phyloP scores from a whole-genome alignment of 2,797 vertebrate species.

The Typhlichthys eigenmanni region DNA sequence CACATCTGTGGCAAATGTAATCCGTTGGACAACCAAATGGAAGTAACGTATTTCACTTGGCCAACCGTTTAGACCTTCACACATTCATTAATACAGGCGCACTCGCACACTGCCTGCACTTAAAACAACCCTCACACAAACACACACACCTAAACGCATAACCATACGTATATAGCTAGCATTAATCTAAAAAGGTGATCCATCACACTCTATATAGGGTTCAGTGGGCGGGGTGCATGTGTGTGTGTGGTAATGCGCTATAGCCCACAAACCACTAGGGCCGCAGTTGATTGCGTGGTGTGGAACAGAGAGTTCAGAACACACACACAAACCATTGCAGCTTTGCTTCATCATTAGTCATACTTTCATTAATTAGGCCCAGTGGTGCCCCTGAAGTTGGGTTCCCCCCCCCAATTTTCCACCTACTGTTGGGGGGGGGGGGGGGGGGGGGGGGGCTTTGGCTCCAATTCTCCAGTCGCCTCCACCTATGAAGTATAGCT shows the following conservation, averaged over 20 bases:
- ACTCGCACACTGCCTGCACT: no score
- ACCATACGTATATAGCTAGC: not conserved
- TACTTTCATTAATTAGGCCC: constrained; percentile 62
- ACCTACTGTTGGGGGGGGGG: constrained; percentile 32
- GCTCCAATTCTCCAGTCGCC: constrained; percentile 33
- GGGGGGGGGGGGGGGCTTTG: constrained; percentile 42
- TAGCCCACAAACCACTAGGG: constrained; percentile 15
- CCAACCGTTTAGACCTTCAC: no score
- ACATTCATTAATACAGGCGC: no score
- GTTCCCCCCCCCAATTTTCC: constrained; percentile 36
- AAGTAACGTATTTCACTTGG: no score
- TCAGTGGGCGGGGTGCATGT: constrained; percentile 13
- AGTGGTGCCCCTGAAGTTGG: constrained; percentile 46
- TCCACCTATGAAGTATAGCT: constrained; percentile 60
- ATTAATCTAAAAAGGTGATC: constrained; percentile 10
- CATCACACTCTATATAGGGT: constrained; percentile 9
- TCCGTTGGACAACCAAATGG: no score
- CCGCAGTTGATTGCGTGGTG: constrained; percentile 28
- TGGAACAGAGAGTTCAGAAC: constrained; percentile 38
- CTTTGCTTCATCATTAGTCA: constrained; percentile 48
- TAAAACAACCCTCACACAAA: constrained; percentile 6
- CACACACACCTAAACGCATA: not conserved
- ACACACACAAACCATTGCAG: constrained; percentile 14
- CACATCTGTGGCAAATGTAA: no score
- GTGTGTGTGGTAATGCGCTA: constrained; percentile 11